Base-by-base conservation (phyloP, 2,888 invertebrate genomes). In the Troides helena region DNA sequence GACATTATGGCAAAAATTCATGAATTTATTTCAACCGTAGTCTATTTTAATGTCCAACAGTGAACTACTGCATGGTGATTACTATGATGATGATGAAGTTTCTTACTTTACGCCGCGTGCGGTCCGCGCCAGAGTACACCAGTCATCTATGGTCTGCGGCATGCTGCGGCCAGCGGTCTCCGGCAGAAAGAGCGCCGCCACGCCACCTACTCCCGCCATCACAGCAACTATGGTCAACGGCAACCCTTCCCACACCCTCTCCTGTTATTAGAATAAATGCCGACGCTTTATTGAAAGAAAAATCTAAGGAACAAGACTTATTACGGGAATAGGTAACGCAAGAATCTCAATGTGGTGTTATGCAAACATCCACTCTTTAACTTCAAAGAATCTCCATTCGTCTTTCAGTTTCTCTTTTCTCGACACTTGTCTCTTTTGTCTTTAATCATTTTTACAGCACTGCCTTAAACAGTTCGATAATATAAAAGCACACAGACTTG, bases 81-180 rank as follows among this genome's bases (percentile, higher is more conserved):
- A 53, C 14, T 14, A 46, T 46, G 14, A 50, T 53, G 53, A 53
- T 53, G 18, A 53, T 53, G 8, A n/a, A 53, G 5, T 18, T 18
- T 17, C 18, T 71, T 23, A 72, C 72, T 67, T 71, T 23, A 58
- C 8, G 58, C 66, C 59, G 39, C 62, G 67, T 12, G 60, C 65
- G 8, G 67, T 59, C 50, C 67, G 63, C 53, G 74, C 74, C 57
- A 77, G 74, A 17, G 62, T 53, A 17, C 68, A 70, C 70, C 75
- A 75, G 62, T 77, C 77, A n/a, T 68, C 72, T 71, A 76, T 68
- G 62, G 84, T 84, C 78, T 86, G 85, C 68, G 86, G 85, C 84
- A 86, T 82, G 56, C 80, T 72, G 56, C 74, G 74, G 10, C 85
- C 85, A 57, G 75, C 78, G 12, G 86, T 86, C 80, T 86, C 86